These are phyloP conservation scores for Melolontha melolontha DNA, from an alignment of 2,888 invertebrate species.

Conservation along the genomic window DNA sequence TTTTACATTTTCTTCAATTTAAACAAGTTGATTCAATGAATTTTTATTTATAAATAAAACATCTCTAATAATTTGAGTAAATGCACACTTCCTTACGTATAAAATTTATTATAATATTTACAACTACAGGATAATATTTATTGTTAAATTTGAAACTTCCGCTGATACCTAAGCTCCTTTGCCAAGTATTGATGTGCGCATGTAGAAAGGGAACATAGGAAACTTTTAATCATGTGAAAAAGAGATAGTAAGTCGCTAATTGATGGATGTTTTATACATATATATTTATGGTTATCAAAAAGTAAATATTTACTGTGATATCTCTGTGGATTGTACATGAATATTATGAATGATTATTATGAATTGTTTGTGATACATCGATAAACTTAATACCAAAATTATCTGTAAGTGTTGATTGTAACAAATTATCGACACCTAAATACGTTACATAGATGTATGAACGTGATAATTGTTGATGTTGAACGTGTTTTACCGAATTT, in stretches of 20 bases:
- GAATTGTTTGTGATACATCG: constrained; percentile 36
- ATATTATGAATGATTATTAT: constrained; percentile 29
- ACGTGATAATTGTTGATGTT: constrained; percentile 9
- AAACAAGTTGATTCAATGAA: too few relatives aligned
- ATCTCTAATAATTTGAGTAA: too few relatives aligned
- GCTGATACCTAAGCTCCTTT: too few relatives aligned
- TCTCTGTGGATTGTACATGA: constrained; percentile 26
- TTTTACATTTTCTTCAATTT: too few relatives aligned
- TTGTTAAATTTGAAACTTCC: too few relatives aligned
- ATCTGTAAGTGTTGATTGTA: constrained; percentile 40
- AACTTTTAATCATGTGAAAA: constrained; percentile 14
- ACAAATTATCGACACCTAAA: constrained; percentile 9
- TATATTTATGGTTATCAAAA: constrained; percentile 44
- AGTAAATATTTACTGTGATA: constrained; percentile 47
- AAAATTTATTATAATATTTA: too few relatives aligned
- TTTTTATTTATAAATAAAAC: too few relatives aligned
- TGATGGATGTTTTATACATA: constrained; percentile 7
- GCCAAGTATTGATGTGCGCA: neutral
- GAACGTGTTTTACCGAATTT: neutral
- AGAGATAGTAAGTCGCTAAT: constrained; percentile 11
- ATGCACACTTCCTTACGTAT: too few relatives aligned
- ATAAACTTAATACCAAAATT: constrained; percentile 35
- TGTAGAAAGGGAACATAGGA: neutral
- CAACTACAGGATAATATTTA: too few relatives aligned
- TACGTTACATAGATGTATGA: neutral